phyloP scores from a whole-genome alignment of 2,113 vertebrate species.

The Synchiropus splendidus region DNA sequence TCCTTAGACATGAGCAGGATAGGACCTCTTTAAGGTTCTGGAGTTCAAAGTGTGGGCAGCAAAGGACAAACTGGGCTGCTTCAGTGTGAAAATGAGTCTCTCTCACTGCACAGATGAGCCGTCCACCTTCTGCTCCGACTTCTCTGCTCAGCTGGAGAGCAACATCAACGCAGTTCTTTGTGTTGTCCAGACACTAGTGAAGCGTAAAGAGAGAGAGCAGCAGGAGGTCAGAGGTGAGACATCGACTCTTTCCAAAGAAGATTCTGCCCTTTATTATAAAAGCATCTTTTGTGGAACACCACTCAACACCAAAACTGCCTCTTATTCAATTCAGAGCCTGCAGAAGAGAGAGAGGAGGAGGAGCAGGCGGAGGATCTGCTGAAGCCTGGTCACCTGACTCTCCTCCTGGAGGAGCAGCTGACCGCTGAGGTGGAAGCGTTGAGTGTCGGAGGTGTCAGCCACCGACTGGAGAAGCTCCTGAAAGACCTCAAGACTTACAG shows the following conservation, averaged over 20 bases:
- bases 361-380: conserved; percentile 65
- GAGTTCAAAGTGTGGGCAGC: too few relatives aligned
- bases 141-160: conserved; percentile 76
- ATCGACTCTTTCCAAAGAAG: too few relatives aligned
- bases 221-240: conserved; percentile 45
- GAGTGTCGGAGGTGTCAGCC: conserved; percentile 65
- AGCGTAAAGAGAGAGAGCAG: conserved; percentile 61
- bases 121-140: conserved; percentile 68
- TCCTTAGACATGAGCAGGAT: too few relatives aligned
- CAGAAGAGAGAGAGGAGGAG: conserved; percentile 50
- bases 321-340: conserved; percentile 27
- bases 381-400: conserved; percentile 78
- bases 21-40: too few relatives aligned
- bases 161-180: conserved; percentile 76
- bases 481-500: conserved; percentile 66
- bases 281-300: too few relatives aligned
- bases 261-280: too few relatives aligned
- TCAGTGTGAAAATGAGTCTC: too few relatives aligned
- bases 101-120: conserved; percentile 26
- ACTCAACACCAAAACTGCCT: too few relatives aligned
- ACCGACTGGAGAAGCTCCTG: conserved; percentile 68
- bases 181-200: conserved; percentile 79
- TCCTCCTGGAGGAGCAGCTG: conserved; percentile 77
- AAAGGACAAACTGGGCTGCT: too few relatives aligned
- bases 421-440: conserved; percentile 73